Conservation (phyloP, 2,113 vertebrate genomes). For the Macroglossus sobrinus region DNA sequence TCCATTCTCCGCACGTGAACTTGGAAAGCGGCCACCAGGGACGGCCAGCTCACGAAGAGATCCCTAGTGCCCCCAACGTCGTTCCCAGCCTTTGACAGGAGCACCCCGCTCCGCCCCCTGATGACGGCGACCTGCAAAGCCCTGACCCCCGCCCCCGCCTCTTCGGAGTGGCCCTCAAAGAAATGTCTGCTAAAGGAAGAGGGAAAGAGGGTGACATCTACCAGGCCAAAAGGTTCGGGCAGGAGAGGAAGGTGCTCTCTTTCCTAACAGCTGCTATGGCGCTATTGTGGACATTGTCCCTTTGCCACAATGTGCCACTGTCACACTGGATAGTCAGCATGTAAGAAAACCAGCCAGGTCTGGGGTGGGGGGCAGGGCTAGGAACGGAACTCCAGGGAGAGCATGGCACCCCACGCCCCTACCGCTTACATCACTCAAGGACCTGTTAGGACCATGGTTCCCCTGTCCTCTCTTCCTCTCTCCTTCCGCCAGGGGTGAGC, state of each 20-base stretch:
- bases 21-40: background rate
- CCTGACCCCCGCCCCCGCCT: background rate
- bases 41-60: background rate
- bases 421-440: background rate
- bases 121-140: too few relatives aligned
- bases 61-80: background rate
- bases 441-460: background rate
- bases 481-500: background rate
- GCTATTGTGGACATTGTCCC: accelerated
- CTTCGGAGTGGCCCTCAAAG: background rate
- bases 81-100: background rate
- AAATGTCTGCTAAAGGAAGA: background rate
- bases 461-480: slow-evolving; percentile 37
- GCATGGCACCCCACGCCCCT: background rate
- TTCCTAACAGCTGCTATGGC: too few relatives aligned
- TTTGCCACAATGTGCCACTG: too few relatives aligned
- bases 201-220: background rate
- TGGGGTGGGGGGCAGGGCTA: background rate
- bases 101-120: background rate
- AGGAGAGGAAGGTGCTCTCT: background rate
- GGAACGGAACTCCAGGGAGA: background rate
- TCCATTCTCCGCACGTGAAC: background rate
- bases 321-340: accelerated
- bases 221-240: background rate
- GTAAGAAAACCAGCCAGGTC: background rate